Evolutionary conservation across 2,888 invertebrate genomes (phyloP).

Genomic region (Mythimna impura): DNA sequence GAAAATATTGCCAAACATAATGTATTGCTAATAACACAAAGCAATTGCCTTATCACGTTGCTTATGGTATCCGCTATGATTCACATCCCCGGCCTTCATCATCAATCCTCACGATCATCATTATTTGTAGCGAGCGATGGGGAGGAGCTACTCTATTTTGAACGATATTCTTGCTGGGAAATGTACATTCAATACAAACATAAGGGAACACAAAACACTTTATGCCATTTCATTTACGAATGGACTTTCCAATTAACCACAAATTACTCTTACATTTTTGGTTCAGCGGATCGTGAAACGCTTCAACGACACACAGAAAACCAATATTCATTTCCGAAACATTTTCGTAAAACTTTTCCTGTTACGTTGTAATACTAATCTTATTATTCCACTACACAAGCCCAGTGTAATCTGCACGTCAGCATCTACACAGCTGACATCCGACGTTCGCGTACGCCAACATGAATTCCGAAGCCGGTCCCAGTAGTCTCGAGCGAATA

Average conservation of each 20-base stretch:
- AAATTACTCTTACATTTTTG: slow-evolving; percentile 7
- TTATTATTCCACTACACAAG: slow-evolving; percentile 42
- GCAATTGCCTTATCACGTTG: slow-evolving; percentile 19
- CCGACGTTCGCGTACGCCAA: slow-evolving; percentile 37
- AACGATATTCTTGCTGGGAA: slow-evolving; percentile 3
- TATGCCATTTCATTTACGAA: slow-evolving; percentile 18
- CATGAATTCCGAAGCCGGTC: slow-evolving; percentile 44
- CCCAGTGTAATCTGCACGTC: slow-evolving; percentile 32
- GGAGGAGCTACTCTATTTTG: slow-evolving; percentile 9
- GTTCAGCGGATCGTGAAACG: not conserved
- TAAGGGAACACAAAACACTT: not conserved
- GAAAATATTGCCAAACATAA: slow-evolving; percentile 18
- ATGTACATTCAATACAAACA: slow-evolving; percentile 17
- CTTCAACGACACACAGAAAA: not conserved
- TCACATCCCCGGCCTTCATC: not conserved
- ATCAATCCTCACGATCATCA: slow-evolving; percentile 30
- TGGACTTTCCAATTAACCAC: slow-evolving; percentile 16
- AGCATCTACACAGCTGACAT: slow-evolving; percentile 39
- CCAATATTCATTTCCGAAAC: slow-evolving; percentile 2
- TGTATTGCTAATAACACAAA: slow-evolving; percentile 32
- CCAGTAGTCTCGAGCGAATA: slow-evolving; percentile 52
- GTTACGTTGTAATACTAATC: slow-evolving; percentile 34
- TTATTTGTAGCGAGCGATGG: slow-evolving; percentile 34
- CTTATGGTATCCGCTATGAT: slow-evolving; percentile 23
- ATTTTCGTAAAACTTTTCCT: slow-evolving; percentile 2